Percentiles rank a stretch among this genome's conserved stretches.
Evolutionary conservation across 37 sponge, comb jelly and placozoan species (phyloP).

Genomic region (Aphrocallistes beatrix): DNA sequence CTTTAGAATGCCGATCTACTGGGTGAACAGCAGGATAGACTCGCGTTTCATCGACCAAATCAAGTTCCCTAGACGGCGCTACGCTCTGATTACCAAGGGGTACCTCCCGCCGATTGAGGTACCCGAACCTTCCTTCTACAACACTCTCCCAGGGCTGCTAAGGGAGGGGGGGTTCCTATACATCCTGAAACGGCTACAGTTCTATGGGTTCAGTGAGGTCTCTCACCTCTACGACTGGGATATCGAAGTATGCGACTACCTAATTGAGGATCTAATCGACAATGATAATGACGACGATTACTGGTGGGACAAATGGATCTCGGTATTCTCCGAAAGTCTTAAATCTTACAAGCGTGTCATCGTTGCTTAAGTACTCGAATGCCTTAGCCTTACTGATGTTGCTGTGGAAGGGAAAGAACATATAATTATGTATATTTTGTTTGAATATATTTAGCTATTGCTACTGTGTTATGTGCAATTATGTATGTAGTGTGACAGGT

Average conservation of each 20-base stretch:
- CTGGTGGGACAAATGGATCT: conserved; percentile 2
- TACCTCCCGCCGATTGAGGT: conserved; percentile 1
- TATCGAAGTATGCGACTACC: not conserved
- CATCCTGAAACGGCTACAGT: not conserved
- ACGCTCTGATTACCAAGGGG: not conserved
- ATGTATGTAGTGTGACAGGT: not conserved
- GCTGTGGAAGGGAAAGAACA: not conserved
- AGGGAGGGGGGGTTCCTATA: not conserved
- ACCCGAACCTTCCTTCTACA: not conserved
- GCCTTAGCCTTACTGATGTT: not conserved
- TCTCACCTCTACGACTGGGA: not conserved
- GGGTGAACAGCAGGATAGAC: not conserved
- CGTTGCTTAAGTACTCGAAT: not conserved
- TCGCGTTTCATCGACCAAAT: not conserved
- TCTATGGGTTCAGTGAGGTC: not conserved
- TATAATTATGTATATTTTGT: not conserved
- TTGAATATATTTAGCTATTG: not conserved
- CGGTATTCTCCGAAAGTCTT: not conserved
- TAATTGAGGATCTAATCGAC: not conserved
- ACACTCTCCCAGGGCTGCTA: not conserved
- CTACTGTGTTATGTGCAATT: not conserved
- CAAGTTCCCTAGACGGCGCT: not conserved
- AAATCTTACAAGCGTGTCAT: not conserved
- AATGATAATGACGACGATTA: not conserved
- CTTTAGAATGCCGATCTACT: not conserved